phyloP scores from a whole-genome alignment of 2,888 invertebrate species.

The Athrips mouffetella region DNA sequence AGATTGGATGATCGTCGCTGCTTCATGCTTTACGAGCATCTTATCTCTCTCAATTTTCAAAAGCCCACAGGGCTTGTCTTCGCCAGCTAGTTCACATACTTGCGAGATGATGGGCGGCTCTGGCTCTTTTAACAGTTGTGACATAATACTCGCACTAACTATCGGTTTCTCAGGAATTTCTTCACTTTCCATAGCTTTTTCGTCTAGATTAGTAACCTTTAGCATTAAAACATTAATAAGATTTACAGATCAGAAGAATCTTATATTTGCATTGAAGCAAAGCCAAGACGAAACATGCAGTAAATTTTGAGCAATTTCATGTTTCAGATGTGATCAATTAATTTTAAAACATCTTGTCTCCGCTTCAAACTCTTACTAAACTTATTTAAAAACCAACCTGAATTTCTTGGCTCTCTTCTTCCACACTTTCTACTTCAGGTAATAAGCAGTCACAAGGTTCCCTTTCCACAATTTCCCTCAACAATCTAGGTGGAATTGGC shows the following conservation, averaged over 20 bases:
- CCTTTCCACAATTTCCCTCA: slow-evolving; percentile 36
- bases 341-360: too few relatives aligned
- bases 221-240: neutral
- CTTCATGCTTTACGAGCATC: slow-evolving; percentile 49
- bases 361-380: too few relatives aligned
- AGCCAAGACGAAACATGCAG: too few relatives aligned
- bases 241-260: too few relatives aligned
- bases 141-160: slow-evolving; percentile 37
- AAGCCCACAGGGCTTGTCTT: slow-evolving; percentile 51
- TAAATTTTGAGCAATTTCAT: too few relatives aligned
- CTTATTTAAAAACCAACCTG: slow-evolving; percentile 5
- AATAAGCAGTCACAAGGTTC: slow-evolving; percentile 60
- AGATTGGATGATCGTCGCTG: slow-evolving; percentile 57
- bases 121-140: slow-evolving; percentile 35
- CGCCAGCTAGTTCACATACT: slow-evolving; percentile 55
- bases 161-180: slow-evolving; percentile 27
- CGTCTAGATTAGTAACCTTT: neutral
- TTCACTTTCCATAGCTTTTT: slow-evolving; percentile 26
- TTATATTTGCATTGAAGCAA: too few relatives aligned
- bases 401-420: slow-evolving; percentile 30
- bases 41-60: slow-evolving; percentile 55
- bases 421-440: slow-evolving; percentile 38
- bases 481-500: slow-evolving; percentile 35
- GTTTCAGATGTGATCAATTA: neutral
- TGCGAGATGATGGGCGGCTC: slow-evolving; percentile 36